Base-by-base conservation (phyloP, 1,140 invertebrate genomes). In the Melanaphis sacchari region DNA sequence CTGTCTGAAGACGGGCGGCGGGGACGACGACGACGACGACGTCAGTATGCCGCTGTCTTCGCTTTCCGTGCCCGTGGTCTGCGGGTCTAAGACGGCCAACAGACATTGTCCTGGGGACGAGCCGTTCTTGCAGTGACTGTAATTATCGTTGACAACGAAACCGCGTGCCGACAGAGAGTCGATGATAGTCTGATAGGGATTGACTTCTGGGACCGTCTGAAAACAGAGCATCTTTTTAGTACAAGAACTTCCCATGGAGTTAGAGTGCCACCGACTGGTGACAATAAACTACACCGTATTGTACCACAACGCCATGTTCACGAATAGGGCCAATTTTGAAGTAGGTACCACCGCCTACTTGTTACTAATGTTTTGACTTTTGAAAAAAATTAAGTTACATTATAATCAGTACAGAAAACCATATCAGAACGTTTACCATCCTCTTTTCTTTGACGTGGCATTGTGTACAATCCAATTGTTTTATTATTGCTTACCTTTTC, bases 11-110 rank as follows among this genome's bases (percentile, higher is more conserved):
- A 18, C 15, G 31, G 59, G 15, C 2, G 59, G 18, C 31, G n/a
- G n/a, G n/a, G n/a, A n/a, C n/a, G n/a, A n/a, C n/a, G n/a, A n/a
- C 2, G 59, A 9, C 31, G 18, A 76, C 15, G 31, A n/a, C 2
- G 59, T 18, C 59, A 6, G 59, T n/a, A n/a, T 5, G 0, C 2
- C 26, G 15, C 9, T 9, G 31, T 3, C 11, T 66, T 66, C 26
- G 9, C 59, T 66, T n/a, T 1, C 15, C 31, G 15, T 31, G 11
- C 31, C 59, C 2, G 26, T 76, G 1, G 31, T 36, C n/a, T 76
- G 31, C n/a, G 18, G 31, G 36, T 76, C 15, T n/a, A n/a, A 0
- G 15, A 15, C 31, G 0, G 15, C 59, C 0, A 5, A 15, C 4
- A n/a, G n/a, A n/a, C 0, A 6, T 2, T 18, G 59, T 76, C 31